A percentile compares a stretch with the other conserved stretches of the same genome.
phyloP scores from a whole-genome alignment of 2,888 invertebrate genomes.

The Nowickia ferox region DNA sequence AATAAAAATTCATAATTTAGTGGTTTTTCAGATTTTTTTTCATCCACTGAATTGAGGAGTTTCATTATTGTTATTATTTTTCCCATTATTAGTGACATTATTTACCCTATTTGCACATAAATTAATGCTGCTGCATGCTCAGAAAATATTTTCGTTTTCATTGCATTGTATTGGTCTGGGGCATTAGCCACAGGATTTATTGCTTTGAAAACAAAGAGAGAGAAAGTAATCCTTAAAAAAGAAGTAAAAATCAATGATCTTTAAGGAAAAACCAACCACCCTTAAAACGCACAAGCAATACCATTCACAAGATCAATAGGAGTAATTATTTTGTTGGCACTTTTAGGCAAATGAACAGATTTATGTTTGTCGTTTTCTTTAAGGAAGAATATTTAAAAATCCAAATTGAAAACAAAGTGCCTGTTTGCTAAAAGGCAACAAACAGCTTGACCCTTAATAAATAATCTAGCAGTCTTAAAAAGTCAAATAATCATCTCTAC shows the following conservation, averaged over 20 bases:
- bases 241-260: conserved; percentile 8
- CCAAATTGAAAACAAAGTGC: not conserved
- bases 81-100: conserved; percentile 42
- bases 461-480: conserved; percentile 14
- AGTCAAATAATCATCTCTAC: conserved; percentile 34
- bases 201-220: conserved; percentile 5
- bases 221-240: not conserved
- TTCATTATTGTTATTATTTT: conserved; percentile 9
- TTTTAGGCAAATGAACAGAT: conserved; percentile 62
- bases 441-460: conserved; percentile 48
- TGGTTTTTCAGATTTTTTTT: not conserved
- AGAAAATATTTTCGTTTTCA: conserved; percentile 26
- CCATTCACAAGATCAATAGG: conserved; percentile 29
- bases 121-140: conserved; percentile 52
- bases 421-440: conserved; percentile 27
- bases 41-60: not conserved
- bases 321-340: conserved; percentile 65
- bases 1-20: conserved; percentile 30
- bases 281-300: not conserved
- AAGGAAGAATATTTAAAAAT: conserved; percentile 17
- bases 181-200: conserved; percentile 63
- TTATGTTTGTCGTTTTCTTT: conserved; percentile 42
- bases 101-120: conserved; percentile 62
- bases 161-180: not conserved
- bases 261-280: conserved; percentile 46